Conservation (phyloP, 2,113 vertebrate genomes). For the Puffinus mauretanicus region DNA sequence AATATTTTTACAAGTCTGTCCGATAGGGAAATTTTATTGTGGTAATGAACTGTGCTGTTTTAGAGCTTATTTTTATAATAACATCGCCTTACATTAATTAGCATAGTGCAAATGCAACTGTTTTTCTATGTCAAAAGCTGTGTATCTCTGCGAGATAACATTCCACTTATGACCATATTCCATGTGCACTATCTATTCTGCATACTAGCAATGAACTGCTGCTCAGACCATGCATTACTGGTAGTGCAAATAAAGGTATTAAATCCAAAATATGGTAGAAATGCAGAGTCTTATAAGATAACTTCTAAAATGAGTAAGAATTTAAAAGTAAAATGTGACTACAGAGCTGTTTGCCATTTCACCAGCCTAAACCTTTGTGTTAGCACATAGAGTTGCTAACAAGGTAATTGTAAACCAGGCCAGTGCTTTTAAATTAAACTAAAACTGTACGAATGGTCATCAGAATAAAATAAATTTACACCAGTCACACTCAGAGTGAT, state of each 20-base stretch:
- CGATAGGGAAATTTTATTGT: background rate
- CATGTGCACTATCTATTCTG: background rate
- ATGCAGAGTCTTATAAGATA: background rate
- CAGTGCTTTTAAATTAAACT: background rate
- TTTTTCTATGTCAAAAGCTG: background rate
- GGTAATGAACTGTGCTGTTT: background rate
- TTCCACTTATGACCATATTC: background rate
- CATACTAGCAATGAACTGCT: background rate
- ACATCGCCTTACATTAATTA: background rate
- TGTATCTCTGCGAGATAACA: background rate
- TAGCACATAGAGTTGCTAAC: background rate
- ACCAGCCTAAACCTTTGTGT: background rate
- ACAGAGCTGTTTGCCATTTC: background rate
- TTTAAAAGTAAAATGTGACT: background rate
- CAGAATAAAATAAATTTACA: background rate
- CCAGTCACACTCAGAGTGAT: background rate
- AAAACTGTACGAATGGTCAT: background rate
- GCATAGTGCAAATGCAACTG: background rate
- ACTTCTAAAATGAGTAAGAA: background rate
- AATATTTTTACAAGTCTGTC: background rate
- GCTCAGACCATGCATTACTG: background rate
- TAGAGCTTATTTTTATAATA: background rate
- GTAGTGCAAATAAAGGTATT: background rate
- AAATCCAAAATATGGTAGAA: background rate
- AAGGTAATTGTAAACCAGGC: background rate